Base-by-base conservation (phyloP, 2,888 invertebrate species). In the Venusia cambrica region DNA sequence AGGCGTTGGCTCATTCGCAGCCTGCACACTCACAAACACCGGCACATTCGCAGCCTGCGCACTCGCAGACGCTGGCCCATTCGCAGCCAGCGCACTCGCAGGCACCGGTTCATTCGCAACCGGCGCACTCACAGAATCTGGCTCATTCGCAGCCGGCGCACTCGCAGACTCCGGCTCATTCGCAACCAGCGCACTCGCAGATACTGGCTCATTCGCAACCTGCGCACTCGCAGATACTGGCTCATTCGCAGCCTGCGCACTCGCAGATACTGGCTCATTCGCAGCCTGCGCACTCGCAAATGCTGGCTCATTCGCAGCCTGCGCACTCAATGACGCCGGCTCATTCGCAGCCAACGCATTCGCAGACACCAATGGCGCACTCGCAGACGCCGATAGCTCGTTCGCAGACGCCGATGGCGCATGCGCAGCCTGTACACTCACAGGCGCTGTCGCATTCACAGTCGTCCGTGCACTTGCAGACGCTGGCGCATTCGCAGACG, bases 81-180 rank as follows among this genome's bases (percentile, higher is more conserved):
- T 11, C 8, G 1, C 38, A 17, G n/a, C n/a, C n/a, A n/a, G 40
- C 46, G n/a, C 73, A 73, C 32, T 58, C 50, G 5, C 41, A 45
- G 3, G 17, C 19, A 1, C 31, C 38, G 11, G 11, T 29, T 7
- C 29, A 34, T n/a, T n/a, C 21, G n/a, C 36, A 20, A n/a, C 38
- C 19, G 1, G 11, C 8, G 6, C 29, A 35, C 18, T n/a, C 29
- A 4, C 35, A 35, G n/a, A 12, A 6, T 6, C n/a, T n/a, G n/a
- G 7, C 20, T 1, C 37, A 31, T 13, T 8, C 11, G 5, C 29
- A 7, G 19, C 33, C 10, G 19, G 32, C 9, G 5, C 18, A 18
- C 9, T 6, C 25, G 3, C 32, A 33, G 27, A 20, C 16, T 5
- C 26, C 26, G 1, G 21, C 34, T 19, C 34, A 34, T 16, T 16